Base-by-base conservation (phyloP, 2,888 invertebrate species). In the Cryptosula pallasiana region DNA sequence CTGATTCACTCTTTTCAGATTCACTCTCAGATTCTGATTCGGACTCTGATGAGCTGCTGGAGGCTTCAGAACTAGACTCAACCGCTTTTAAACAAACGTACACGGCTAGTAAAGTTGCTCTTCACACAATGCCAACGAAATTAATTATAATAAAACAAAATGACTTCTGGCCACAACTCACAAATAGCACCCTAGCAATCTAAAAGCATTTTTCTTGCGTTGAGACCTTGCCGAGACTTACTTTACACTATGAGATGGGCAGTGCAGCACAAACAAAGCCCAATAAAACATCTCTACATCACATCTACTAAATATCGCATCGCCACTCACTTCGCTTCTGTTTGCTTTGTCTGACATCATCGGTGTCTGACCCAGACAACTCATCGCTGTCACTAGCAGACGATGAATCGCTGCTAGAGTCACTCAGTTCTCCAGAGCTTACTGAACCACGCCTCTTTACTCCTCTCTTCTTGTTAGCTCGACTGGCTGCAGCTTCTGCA, bases 1-100 rank as follows among this genome's bases (percentile, higher is more conserved):
- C 78, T 35, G 77, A 76, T 54, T 78, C 79, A 57, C 77, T 77
- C 20, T 75, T 77, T 73, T 63, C 63, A 63, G 63, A 63, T 34
- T 32, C 63, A 32, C 63, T 32, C n/a, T 63, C 63, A 2, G 63
- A 32, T 27, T 63, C 63, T 13, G 32, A 32, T 32, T 25, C 32
- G 34, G 63, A 63, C 27, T 63, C 63, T 5, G 63, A 9, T 13
- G 63, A 63, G 63, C 63, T 63, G n/a, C 63, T 63, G 29, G 13
- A 27, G 32, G 32, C 63, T 13, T 63, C 63, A 29, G 63, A 63
- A 34, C 63, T 63, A 25, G 63, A 63, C 32, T 25, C 63, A 34
- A 63, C 63, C 5, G 45, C 45, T 45, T n/a, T n/a, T n/a, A n/a
- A n/a, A n/a, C n/a, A n/a, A n/a, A n/a, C n/a, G n/a, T n/a, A n/a